Percentiles rank a stretch among this genome's conserved stretches.
Conservation (phyloP, 1,140 invertebrate genomes). For the Saccostrea echinata region DNA sequence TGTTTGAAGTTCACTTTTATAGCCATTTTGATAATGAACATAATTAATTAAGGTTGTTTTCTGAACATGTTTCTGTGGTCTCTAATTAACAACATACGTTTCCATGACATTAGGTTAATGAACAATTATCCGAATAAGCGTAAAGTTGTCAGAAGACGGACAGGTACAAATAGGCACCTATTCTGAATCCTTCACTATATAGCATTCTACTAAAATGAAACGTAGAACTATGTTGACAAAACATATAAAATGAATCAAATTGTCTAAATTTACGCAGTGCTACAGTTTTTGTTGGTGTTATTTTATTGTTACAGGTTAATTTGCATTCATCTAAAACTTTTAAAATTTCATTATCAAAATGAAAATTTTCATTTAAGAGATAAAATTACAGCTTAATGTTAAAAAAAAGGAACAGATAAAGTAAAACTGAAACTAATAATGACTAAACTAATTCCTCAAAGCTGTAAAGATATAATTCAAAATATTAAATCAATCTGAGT, state of each 20-base stretch:
- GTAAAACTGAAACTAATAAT: too few relatives aligned
- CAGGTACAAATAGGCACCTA: not conserved
- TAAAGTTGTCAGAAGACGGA: not conserved
- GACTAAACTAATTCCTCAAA: too few relatives aligned
- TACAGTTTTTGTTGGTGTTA: not conserved
- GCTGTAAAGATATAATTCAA: too few relatives aligned
- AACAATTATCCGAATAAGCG: not conserved
- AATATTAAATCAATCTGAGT: too few relatives aligned
- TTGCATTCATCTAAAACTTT: not conserved
- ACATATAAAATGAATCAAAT: not conserved
- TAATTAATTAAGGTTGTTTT: not conserved
- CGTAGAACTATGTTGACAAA: not conserved
- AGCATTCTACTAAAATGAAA: not conserved
- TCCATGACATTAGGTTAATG: not conserved
- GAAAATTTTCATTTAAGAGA: too few relatives aligned
- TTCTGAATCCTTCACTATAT: not conserved
- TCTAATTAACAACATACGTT: not conserved
- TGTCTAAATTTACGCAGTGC: not conserved
- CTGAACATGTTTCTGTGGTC: not conserved
- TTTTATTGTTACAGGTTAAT: not conserved
- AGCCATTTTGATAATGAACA: not conserved
- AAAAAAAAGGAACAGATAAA: too few relatives aligned
- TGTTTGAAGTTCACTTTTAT: conserved; percentile 26
- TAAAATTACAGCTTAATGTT: too few relatives aligned
- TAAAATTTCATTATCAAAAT: too few relatives aligned